phyloP scores from a whole-genome alignment of 92 coral and sea anemone genomes.

The Micromussa lordhowensis region DNA sequence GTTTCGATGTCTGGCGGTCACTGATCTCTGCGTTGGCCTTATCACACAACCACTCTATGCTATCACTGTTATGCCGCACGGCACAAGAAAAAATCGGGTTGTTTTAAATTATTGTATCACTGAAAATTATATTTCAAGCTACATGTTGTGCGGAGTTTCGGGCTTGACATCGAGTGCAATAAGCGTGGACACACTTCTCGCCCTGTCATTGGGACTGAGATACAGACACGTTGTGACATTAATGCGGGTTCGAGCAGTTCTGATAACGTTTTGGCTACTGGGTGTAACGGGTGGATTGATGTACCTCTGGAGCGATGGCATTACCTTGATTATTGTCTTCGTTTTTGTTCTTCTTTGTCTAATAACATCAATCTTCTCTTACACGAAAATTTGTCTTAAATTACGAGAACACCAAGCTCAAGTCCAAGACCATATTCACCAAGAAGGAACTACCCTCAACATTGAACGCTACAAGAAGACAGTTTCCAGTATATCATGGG shows the following conservation, averaged over 20 bases:
- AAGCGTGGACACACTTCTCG: constrained; percentile 20
- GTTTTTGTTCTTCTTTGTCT: too few relatives aligned
- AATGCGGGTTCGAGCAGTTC: background rate
- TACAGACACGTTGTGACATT: constrained; percentile 21
- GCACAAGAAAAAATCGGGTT: background rate
- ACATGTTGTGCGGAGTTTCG: background rate
- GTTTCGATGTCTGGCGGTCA: constrained; percentile 10
- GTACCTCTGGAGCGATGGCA: background rate
- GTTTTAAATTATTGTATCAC: background rate
- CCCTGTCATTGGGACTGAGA: background rate
- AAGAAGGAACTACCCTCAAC: background rate
- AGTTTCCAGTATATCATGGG: too few relatives aligned
- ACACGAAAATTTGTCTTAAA: background rate
- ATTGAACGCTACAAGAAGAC: constrained; percentile 4
- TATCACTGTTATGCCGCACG: background rate
- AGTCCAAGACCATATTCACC: background rate
- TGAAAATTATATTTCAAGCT: background rate
- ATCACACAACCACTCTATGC: background rate
- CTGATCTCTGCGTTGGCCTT: constrained; percentile 9
- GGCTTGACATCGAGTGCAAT: background rate
- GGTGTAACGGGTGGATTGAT: background rate
- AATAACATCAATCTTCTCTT: too few relatives aligned
- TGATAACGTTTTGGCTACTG: background rate
- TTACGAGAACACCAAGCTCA: background rate
- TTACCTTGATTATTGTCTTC: too few relatives aligned